These are phyloP conservation scores for Drosophila falleni DNA, from an alignment of 2,888 invertebrate genomes.

Conservation along the genomic window DNA sequence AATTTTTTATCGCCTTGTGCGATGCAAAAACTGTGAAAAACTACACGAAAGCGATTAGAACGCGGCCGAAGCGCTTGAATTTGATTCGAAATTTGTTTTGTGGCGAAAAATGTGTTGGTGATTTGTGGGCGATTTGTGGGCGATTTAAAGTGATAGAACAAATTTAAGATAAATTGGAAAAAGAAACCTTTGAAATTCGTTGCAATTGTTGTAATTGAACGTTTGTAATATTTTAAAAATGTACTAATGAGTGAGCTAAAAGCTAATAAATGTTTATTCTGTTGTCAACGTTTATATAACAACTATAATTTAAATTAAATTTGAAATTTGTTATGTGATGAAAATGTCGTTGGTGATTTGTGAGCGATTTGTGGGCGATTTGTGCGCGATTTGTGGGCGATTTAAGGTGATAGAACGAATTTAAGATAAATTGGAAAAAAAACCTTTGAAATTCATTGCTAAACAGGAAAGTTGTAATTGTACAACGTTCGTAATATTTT, in stretches of 20 bases:
- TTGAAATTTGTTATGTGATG: conserved; percentile 17
- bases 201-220: neutral
- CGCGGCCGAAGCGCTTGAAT: conserved; percentile 8
- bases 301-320: conserved; percentile 5
- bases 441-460: neutral
- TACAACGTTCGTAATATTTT: neutral
- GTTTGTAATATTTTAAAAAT: neutral
- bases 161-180: neutral
- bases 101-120: conserved; percentile 10
- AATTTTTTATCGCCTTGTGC: conserved; percentile 61
- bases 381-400: conserved; percentile 25
- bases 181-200: neutral
- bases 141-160: neutral
- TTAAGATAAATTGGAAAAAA: neutral
- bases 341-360: too few species aligned
- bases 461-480: neutral
- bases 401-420: neutral
- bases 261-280: neutral
- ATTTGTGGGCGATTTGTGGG: conserved; percentile 25
- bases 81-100: conserved; percentile 20
- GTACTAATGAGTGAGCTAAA: neutral
- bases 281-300: conserved; percentile 10
- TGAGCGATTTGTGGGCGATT: conserved; percentile 16
- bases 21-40: conserved; percentile 39
- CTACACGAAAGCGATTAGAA: conserved; percentile 45